Conservation (phyloP, 2,888 invertebrate species). For the Drosophila paramelanica region DNA sequence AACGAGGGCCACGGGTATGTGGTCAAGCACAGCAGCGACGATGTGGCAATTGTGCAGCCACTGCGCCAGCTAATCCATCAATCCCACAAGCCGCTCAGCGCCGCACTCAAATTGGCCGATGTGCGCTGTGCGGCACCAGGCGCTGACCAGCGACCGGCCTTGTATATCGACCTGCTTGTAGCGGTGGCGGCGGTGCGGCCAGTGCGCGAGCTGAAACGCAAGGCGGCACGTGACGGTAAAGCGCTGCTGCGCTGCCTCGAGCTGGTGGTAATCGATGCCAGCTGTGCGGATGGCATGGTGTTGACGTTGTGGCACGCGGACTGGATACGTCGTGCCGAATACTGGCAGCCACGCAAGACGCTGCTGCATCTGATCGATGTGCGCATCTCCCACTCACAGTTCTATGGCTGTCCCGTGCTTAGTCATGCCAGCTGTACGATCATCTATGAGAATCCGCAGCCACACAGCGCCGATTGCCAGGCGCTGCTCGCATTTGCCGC, state of each 20-base stretch:
- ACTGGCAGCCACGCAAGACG: conserved; percentile 89
- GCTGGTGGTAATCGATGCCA: conserved; percentile 89
- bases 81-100: conserved; percentile 87
- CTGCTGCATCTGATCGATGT: conserved; percentile 90
- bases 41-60: conserved; percentile 77
- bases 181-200: conserved; percentile 88
- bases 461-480: conserved; percentile 87
- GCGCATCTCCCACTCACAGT: conserved; percentile 87
- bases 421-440: conserved; percentile 87
- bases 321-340: conserved; percentile 87
- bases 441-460: conserved; percentile 90
- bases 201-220: conserved; percentile 86
- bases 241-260: conserved; percentile 86
- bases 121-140: conserved; percentile 51
- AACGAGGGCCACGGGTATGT: conserved; percentile 89
- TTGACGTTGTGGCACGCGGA: conserved; percentile 89
- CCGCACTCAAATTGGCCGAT: conserved; percentile 77
- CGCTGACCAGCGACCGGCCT: conserved; percentile 16
- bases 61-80: conserved; percentile 87
- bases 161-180: conserved; percentile 88
- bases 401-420: conserved; percentile 86
- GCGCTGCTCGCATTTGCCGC: conserved; percentile 82
- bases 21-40: conserved; percentile 85
- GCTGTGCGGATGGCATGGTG: conserved; percentile 86
- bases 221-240: conserved; percentile 63